These are phyloP conservation scores for Quadroppia sp. DNA, from an alignment of 2,888 invertebrate species.

Conservation along the genomic window DNA sequence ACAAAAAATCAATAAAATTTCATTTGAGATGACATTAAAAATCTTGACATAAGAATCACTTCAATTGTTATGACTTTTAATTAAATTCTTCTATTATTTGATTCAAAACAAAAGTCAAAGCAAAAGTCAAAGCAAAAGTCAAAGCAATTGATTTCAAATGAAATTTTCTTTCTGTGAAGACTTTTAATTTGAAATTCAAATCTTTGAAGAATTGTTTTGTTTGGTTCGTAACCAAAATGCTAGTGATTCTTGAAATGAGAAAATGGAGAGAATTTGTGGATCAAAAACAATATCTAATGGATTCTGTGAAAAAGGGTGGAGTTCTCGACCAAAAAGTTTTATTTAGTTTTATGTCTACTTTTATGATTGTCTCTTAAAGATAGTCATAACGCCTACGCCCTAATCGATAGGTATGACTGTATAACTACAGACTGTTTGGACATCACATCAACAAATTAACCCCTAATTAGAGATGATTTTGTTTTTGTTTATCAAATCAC, in stretches of 20 bases:
- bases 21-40: background rate
- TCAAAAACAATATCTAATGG: constrained; percentile 25
- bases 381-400: constrained; percentile 18
- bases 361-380: constrained; percentile 31
- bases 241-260: background rate
- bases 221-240: background rate
- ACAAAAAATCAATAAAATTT: background rate
- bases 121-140: background rate
- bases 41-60: background rate
- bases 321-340: background rate
- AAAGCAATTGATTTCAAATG: no score
- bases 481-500: no score
- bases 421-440: background rate
- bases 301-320: background rate
- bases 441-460: background rate
- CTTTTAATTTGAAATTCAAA: background rate
- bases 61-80: background rate
- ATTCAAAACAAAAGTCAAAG: background rate
- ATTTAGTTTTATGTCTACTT: constrained; percentile 32
- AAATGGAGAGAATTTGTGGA: constrained; percentile 3
- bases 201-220: background rate
- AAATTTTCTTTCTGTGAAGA: background rate
- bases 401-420: constrained; percentile 1
- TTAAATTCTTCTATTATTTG: background rate
- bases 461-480: no score